phyloP scores from a whole-genome alignment of 2,888 invertebrate species.

The Agonopterix arenella region DNA sequence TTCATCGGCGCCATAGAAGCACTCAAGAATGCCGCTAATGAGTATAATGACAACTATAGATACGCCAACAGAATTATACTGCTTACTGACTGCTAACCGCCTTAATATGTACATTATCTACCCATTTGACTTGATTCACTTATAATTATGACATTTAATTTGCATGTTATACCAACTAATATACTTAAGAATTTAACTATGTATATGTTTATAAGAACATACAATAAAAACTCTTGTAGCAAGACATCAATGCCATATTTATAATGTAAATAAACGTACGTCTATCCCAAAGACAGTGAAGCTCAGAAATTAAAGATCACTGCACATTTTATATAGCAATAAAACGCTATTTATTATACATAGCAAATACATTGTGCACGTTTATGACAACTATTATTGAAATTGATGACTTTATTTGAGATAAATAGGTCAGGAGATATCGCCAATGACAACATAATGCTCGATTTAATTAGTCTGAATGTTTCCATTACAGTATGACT shows the following conservation, averaged over 20 bases:
- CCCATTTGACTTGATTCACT: neutral
- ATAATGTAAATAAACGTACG: constrained; percentile 6
- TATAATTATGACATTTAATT: constrained; percentile 4
- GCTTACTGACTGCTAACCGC: neutral
- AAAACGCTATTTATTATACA: constrained; percentile 49
- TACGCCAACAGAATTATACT: constrained; percentile 4
- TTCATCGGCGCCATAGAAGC: neutral
- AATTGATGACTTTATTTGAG: constrained; percentile 67
- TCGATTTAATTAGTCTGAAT: constrained; percentile 69
- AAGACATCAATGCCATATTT: constrained; percentile 12
- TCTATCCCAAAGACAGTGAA: constrained; percentile 21
- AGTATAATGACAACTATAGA: constrained; percentile 1
- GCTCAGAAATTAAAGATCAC: constrained; percentile 29
- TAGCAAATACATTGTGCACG: constrained; percentile 43
- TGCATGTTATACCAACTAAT: neutral
- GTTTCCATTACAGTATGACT: constrained; percentile 50
- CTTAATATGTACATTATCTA: neutral
- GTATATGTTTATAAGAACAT: neutral
- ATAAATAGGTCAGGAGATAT: constrained; percentile 67
- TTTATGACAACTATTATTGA: constrained; percentile 63
- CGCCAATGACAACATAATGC: constrained; percentile 57
- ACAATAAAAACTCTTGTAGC: constrained; percentile 11
- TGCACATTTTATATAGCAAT: constrained; percentile 40
- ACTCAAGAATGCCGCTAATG: neutral
- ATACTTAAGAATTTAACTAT: neutral